Evolutionary conservation across 2,888 invertebrate species (phyloP).

Genomic region (Mythimna ferrago): DNA sequence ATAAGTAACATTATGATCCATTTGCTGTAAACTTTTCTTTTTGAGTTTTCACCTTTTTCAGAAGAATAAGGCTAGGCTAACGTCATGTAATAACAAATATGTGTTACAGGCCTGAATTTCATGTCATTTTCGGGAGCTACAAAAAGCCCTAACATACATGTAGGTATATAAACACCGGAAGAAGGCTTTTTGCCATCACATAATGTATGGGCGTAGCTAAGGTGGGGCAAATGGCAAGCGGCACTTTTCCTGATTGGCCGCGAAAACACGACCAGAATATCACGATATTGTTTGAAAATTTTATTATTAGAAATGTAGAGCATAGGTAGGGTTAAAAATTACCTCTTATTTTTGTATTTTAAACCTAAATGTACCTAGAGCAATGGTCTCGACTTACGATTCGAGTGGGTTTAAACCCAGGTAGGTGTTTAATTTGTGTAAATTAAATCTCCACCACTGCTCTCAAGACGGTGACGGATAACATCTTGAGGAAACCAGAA

Average conservation of each 20-base stretch:
- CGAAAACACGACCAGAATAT: conserved; percentile 39
- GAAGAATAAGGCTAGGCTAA: background rate
- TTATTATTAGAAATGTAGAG: conserved; percentile 9
- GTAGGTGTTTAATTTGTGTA: too few species aligned
- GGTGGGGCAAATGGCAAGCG: conserved; percentile 59
- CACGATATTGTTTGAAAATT: conserved; percentile 24
- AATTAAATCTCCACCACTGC: too few species aligned
- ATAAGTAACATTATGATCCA: too few species aligned
- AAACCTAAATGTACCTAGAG: too few species aligned
- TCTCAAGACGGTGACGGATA: too few species aligned
- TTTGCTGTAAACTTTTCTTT: background rate
- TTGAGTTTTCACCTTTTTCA: background rate
- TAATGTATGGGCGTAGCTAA: conserved; percentile 60
- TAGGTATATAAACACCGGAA: conserved; percentile 54
- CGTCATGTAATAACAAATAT: conserved; percentile 6
- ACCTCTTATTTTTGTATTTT: background rate
- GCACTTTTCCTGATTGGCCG: conserved; percentile 56
- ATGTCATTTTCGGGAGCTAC: conserved; percentile 27
- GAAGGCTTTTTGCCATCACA: conserved; percentile 49
- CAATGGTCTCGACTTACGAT: too few species aligned
- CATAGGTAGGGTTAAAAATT: background rate
- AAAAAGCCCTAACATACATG: conserved; percentile 22
- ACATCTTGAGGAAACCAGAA: too few species aligned
- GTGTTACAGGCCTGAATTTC: background rate
- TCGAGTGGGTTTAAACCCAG: too few species aligned